These are phyloP conservation scores for Anguilla rostrata DNA, from an alignment of 2,113 vertebrate species.

Conservation along the genomic window DNA sequence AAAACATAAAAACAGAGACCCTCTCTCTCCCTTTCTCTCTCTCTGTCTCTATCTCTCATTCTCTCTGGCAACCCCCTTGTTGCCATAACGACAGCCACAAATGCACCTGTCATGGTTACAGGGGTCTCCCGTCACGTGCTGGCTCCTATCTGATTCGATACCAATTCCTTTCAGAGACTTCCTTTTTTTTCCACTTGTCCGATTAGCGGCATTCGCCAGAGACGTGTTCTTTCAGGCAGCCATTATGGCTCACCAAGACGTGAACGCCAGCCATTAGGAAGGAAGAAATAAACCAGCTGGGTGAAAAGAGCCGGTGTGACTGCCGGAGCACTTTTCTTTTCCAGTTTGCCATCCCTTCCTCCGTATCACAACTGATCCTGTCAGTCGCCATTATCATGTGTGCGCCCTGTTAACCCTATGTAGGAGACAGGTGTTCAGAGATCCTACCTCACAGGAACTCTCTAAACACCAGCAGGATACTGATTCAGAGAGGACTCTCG, in stretches of 20 bases:
- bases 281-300: neutral
- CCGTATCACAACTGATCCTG: neutral
- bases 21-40: slow-evolving; percentile 9
- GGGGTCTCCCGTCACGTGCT: neutral
- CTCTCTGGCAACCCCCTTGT: slow-evolving; percentile 17
- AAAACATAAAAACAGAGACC: neutral
- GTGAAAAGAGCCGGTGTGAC: neutral
- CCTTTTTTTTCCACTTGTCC: neutral
- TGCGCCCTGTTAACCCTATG: neutral
- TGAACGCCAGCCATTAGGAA: neutral
- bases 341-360: neutral
- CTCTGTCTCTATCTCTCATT: slow-evolving; percentile 14
- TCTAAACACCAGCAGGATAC: neutral
- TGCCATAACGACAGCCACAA: slow-evolving; percentile 34
- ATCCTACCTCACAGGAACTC: neutral
- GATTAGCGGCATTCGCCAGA: neutral
- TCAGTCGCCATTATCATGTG: neutral
- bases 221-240: neutral
- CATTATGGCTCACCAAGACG: neutral
- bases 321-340: neutral
- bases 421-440: neutral
- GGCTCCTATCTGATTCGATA: neutral
- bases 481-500: neutral
- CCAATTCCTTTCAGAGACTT: neutral
- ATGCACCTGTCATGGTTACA: slow-evolving; percentile 21